Evolutionary conservation across 2,888 invertebrate species (phyloP).

Genomic region (Dioctria rufipes): DNA sequence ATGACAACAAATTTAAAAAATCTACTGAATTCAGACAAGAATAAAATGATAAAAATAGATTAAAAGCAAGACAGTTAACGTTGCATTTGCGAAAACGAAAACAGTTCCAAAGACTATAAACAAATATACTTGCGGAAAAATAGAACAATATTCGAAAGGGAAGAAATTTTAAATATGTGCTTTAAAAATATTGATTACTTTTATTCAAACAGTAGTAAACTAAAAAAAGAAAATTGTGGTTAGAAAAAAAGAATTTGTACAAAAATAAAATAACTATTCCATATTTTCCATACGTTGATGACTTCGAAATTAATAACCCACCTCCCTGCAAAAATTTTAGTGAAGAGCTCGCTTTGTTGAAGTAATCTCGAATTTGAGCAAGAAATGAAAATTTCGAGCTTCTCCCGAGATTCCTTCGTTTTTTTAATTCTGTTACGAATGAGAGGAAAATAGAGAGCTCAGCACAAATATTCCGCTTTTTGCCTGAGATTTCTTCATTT

Average conservation of each 20-base stretch:
- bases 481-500: too few species aligned
- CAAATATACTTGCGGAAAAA: conserved; percentile 53
- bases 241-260: conserved; percentile 59
- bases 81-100: neutral
- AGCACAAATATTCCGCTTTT: too few species aligned
- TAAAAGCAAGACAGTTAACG: too few species aligned
- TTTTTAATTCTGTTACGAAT: too few species aligned
- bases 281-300: conserved; percentile 61
- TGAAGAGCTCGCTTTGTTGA: too few species aligned
- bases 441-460: too few species aligned
- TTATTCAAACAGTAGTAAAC: conserved; percentile 1
- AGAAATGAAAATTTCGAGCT: too few species aligned
- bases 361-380: too few species aligned
- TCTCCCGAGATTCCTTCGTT: too few species aligned
- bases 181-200: conserved; percentile 29
- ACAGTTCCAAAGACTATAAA: conserved; percentile 9
- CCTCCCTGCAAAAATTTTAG: neutral
- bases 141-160: conserved; percentile 56
- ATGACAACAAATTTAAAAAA: too few species aligned
- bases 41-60: too few species aligned
- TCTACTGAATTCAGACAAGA: too few species aligned
- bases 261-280: conserved; percentile 60
- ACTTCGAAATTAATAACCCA: conserved; percentile 63
- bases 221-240: conserved; percentile 61
- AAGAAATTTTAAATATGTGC: conserved; percentile 48